Conservation (phyloP, 2,888 invertebrate genomes). For the Heliconius sara region DNA sequence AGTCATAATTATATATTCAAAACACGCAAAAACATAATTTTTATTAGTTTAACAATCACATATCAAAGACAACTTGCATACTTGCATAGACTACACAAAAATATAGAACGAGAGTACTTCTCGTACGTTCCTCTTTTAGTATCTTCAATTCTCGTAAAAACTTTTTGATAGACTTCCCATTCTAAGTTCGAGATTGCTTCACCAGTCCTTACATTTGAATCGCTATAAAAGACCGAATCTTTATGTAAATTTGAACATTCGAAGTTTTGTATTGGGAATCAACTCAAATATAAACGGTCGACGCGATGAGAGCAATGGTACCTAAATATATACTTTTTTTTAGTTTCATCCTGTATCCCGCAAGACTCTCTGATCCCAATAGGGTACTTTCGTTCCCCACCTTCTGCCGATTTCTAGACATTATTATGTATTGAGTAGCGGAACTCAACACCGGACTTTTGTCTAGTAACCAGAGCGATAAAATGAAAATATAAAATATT, state of each 20-base stretch:
- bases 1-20: too few species aligned
- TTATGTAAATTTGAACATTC: conserved; percentile 37
- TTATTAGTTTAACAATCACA: too few species aligned
- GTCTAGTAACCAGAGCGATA: not conserved
- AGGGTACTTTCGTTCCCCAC: not conserved
- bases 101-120: not conserved
- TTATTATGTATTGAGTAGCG: not conserved
- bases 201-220: conserved; percentile 39
- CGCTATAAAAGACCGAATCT: conserved; percentile 39
- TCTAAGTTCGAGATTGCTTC: conserved; percentile 39
- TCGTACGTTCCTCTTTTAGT: conserved; percentile 23
- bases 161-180: conserved; percentile 35
- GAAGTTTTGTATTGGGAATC: conserved; percentile 32
- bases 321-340: not conserved
- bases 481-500: not conserved
- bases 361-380: not conserved
- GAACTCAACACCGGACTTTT: not conserved
- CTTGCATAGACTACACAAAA: not conserved
- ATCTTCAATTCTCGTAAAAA: conserved; percentile 40
- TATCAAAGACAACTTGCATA: not conserved
- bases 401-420: not conserved
- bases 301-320: conserved; percentile 28
- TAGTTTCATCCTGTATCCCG: not conserved
- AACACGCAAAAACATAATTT: too few species aligned
- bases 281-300: conserved; percentile 38